Evolutionary conservation across 2,888 invertebrate species (phyloP), one percentile per base, ranked within the genome.

Genomic region (Machimus atricapillus): DNA sequence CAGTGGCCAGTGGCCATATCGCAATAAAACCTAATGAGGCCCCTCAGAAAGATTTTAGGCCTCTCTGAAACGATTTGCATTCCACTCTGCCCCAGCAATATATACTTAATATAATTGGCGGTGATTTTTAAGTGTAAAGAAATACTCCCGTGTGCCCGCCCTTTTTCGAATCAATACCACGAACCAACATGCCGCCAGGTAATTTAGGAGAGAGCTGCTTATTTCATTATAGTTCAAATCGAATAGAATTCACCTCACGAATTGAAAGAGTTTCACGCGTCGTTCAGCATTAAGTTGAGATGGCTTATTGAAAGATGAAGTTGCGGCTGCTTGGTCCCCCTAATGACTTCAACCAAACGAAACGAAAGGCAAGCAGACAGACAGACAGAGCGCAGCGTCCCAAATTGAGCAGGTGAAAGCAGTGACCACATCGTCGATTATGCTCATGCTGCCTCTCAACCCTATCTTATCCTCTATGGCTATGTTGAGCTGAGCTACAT

Each of bases 161-260:
- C 66, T 66, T 19, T 27, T 66, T 66, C 9, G 66, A 66, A 66
- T 27, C 5, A 66, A 23, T 27, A 9, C 76, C 34, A 19, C 14
- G 76, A 34, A 76, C 34, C 27, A 76, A 37, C 37, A 43, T 37
- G 12, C 43, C 16, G n/a, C 46, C 43, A 23, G 78, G 81, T 52
- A n/a, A 52, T 23, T 56, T 81, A 31, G 37, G 82, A 82, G 82
- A 82, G 82, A 82, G 82, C 37, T 40, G 58, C 58, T 56, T 37
- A 58, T 82, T 58, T 37, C 66, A 23, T 40, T 56, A n/a, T n/a
- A 40, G 52, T 27, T 43, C 2, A 81, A 27, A 37, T 76, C n/a
- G 58, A 9, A 79, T 79, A 46, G 66, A 82, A 82, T 82, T 82
- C 82, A 58, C n/a, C 82, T 82, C 82, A 82, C 82, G 82, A 82